Evolutionary conservation across 1,140 invertebrate genomes (phyloP).

Genomic region (Philotrypesis tridentata): DNA sequence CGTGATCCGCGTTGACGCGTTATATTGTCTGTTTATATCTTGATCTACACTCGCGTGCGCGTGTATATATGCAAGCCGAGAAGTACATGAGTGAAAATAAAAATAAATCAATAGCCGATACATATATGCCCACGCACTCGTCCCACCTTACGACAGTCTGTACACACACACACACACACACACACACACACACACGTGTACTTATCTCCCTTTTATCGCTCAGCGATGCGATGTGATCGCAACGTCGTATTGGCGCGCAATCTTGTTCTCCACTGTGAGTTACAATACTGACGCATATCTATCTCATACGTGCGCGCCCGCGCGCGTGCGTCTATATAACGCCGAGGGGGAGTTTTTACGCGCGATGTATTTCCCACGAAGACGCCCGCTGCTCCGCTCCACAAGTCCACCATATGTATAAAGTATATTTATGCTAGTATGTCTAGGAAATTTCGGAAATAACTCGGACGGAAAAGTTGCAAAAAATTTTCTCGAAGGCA

Average conservation of each 20-base stretch:
- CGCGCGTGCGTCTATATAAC: not conserved
- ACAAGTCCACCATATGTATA: too few species aligned
- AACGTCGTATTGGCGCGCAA: not conserved
- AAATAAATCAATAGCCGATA: constrained; percentile 33
- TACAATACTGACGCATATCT: not conserved
- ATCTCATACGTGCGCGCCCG: not conserved
- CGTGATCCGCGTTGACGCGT: too few species aligned
- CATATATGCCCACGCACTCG: not conserved
- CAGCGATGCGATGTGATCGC: not conserved
- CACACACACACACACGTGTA: not conserved
- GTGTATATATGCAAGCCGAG: too few species aligned
- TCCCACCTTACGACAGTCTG: not conserved
- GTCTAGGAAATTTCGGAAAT: too few species aligned
- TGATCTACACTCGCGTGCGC: too few species aligned
- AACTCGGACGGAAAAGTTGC: too few species aligned
- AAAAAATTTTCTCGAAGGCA: too few species aligned
- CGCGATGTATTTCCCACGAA: constrained; percentile 18
- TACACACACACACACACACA: not conserved
- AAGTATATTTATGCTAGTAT: too few species aligned
- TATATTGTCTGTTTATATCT: too few species aligned
- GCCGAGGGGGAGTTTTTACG: not conserved
- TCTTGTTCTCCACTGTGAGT: not conserved
- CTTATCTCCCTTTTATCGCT: constrained; percentile 29
- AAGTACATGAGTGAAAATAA: not conserved
- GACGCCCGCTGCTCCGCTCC: not conserved